Evolutionary conservation across 1,140 invertebrate genomes (phyloP).

Genomic region (Hylaeus anthracinus): DNA sequence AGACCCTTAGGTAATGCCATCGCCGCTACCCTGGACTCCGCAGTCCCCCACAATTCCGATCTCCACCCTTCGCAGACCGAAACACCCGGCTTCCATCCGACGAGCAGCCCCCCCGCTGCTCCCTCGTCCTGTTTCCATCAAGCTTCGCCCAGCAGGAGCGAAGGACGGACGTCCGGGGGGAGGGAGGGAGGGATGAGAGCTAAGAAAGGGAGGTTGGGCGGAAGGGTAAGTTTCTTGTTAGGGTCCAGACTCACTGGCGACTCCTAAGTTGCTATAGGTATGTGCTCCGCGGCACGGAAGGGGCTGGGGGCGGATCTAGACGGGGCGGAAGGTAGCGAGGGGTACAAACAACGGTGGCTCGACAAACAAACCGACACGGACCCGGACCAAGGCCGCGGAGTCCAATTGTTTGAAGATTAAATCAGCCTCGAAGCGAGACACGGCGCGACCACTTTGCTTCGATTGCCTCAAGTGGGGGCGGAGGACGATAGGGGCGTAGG

Average conservation of each 20-base stretch:
- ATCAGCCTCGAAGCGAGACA: constrained; percentile 59
- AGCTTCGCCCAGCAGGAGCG: constrained; percentile 36
- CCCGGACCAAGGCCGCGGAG: constrained; percentile 36
- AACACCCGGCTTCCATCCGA: constrained; percentile 61
- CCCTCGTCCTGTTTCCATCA: constrained; percentile 37
- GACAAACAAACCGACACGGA: constrained; percentile 63
- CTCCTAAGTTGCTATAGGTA: constrained; percentile 64
- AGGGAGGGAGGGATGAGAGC: not conserved
- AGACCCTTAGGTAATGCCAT: constrained; percentile 67
- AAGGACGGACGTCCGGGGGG: constrained; percentile 55
- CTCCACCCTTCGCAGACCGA: constrained; percentile 57
- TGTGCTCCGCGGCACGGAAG: constrained; percentile 42
- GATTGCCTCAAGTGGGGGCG: constrained; percentile 18
- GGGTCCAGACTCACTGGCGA: constrained; percentile 79
- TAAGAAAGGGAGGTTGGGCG: constrained; percentile 58
- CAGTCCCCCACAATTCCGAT: constrained; percentile 58
- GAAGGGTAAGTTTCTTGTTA: constrained; percentile 80
- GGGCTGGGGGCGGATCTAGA: not conserved
- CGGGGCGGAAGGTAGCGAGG: constrained; percentile 48
- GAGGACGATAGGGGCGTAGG: not conserved
- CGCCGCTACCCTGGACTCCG: constrained; percentile 52
- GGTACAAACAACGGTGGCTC: constrained; percentile 62
- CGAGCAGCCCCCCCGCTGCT: constrained; percentile 15
- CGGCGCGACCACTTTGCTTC: constrained; percentile 51
- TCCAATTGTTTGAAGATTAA: constrained; percentile 66